Conservation (phyloP, 2,888 invertebrate species). For the Hirtodrosophila duncani region DNA sequence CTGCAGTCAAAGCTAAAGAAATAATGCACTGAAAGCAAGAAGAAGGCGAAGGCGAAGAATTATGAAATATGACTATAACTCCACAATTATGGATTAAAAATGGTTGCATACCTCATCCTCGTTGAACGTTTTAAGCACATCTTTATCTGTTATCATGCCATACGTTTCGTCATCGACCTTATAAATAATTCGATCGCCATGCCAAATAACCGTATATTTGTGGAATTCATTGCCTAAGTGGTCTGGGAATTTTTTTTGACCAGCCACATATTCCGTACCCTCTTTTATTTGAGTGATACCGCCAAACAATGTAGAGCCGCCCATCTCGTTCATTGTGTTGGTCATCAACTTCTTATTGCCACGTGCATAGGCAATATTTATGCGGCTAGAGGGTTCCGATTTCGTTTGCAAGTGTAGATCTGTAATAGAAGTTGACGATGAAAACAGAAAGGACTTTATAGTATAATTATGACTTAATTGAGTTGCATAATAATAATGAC, state of each 20-base stretch:
- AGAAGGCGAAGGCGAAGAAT: not conserved
- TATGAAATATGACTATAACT: not conserved
- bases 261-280: not conserved
- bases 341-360: slow-evolving; percentile 21
- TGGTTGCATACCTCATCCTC: not conserved
- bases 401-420: not conserved
- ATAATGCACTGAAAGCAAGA: slow-evolving; percentile 5
- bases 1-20: slow-evolving; percentile 29
- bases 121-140: slow-evolving; percentile 5
- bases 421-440: slow-evolving; percentile 28
- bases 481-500: not conserved
- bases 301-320: slow-evolving; percentile 18
- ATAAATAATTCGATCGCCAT: slow-evolving; percentile 24
- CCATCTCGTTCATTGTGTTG: slow-evolving; percentile 4
- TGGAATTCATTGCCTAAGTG: slow-evolving; percentile 30
- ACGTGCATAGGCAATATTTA: slow-evolving; percentile 23
- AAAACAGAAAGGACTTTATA: not conserved
- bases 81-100: too few relatives aligned
- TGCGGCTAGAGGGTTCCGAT: not conserved
- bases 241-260: too few relatives aligned
- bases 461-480: not conserved
- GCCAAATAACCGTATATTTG: slow-evolving; percentile 33
- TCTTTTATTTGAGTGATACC: too few relatives aligned
- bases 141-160: slow-evolving; percentile 11
- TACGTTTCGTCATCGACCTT: slow-evolving; percentile 22